Conservation (phyloP, 1,140 invertebrate species). For the Orchestia grillus region DNA sequence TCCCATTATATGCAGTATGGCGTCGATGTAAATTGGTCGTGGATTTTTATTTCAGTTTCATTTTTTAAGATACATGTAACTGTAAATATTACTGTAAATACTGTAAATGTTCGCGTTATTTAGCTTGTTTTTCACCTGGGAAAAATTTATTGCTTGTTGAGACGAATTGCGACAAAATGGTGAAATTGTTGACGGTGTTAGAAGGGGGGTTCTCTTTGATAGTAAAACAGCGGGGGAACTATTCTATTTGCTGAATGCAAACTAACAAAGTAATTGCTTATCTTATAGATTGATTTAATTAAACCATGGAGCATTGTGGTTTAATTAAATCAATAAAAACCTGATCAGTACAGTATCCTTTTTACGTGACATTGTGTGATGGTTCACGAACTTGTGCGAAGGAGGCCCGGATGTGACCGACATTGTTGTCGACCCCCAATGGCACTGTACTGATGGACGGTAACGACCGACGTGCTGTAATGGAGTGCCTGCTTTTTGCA, state of each 20-base stretch:
- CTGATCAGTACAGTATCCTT: neutral
- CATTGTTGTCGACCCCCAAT: neutral
- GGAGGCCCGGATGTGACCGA: neutral
- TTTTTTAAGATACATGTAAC: too few species aligned
- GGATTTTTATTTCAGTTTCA: neutral
- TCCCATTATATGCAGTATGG: neutral
- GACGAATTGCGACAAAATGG: neutral
- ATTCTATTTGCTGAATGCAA: neutral
- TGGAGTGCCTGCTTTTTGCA: neutral
- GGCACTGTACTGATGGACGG: slow-evolving; percentile 32
- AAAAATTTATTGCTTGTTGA: neutral
- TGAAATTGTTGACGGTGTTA: neutral
- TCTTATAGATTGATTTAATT: neutral
- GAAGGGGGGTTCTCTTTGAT: neutral
- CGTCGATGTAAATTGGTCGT: neutral
- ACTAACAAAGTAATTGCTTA: neutral
- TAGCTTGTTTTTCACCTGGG: neutral
- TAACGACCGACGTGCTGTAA: slow-evolving; percentile 13
- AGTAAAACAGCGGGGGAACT: neutral
- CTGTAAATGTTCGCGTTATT: neutral
- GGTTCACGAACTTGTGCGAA: neutral
- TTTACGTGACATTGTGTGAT: neutral
- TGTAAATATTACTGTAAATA: neutral
- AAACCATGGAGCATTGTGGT: too few species aligned
- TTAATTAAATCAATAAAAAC: too few species aligned